These are phyloP conservation scores for Vireo altiloquus DNA, from an alignment of 2,113 vertebrate species.

Conservation along the genomic window DNA sequence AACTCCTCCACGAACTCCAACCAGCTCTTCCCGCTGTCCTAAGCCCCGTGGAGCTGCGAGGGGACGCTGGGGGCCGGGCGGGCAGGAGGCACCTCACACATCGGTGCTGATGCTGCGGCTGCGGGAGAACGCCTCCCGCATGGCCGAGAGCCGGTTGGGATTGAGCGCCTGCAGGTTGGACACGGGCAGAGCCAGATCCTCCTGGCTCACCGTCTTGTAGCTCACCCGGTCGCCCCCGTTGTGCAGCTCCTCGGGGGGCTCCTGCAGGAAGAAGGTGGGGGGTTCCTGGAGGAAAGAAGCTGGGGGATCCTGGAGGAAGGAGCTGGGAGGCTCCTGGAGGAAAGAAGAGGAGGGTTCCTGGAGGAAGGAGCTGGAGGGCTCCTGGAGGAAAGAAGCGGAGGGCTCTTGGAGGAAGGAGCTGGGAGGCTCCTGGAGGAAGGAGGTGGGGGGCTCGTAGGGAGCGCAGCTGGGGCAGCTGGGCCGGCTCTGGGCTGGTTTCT, in stretches of 20 bases:
- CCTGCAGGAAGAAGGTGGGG: slow-evolving; percentile 87
- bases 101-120: slow-evolving; percentile 98
- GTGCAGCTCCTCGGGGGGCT: slow-evolving; percentile 81
- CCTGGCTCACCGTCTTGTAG: slow-evolving; percentile 84
- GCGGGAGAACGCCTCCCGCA: slow-evolving; percentile 92
- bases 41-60: rapidly evolving
- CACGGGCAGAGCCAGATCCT: slow-evolving; percentile 83
- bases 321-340: slow-evolving; percentile 85
- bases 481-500: slow-evolving; percentile 77
- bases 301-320: slow-evolving; percentile 89
- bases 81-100: slow-evolving; percentile 70
- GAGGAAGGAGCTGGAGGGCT: slow-evolving; percentile 84
- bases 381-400: slow-evolving; percentile 87
- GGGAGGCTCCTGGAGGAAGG: slow-evolving; percentile 85
- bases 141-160: slow-evolving; percentile 88
- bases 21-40: neutral
- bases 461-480: slow-evolving; percentile 86
- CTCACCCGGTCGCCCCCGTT: slow-evolving; percentile 86
- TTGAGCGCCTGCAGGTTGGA: slow-evolving; percentile 85
- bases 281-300: slow-evolving; percentile 87
- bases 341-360: slow-evolving; percentile 88
- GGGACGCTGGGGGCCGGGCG: neutral
- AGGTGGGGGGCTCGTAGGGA: slow-evolving; percentile 82
- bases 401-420: slow-evolving; percentile 87
- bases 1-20: neutral